phyloP scores from a whole-genome alignment of 2,888 invertebrate genomes.

The Belgica antarctica region DNA sequence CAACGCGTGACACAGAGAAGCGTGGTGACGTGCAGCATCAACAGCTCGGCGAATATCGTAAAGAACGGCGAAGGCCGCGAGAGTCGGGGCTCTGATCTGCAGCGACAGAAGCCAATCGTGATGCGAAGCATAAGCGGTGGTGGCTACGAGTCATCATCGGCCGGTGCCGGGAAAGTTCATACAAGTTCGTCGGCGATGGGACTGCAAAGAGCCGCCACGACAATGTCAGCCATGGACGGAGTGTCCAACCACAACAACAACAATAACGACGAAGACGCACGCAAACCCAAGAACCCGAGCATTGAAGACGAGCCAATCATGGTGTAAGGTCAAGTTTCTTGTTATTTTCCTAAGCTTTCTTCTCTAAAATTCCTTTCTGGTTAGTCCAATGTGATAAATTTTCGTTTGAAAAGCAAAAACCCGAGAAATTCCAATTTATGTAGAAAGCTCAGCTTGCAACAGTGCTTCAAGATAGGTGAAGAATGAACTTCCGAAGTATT shows the following conservation, averaged over 20 bases:
- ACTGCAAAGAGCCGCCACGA: slow-evolving; percentile 45
- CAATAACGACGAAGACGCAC: slow-evolving; percentile 46
- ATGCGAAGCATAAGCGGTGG: slow-evolving; percentile 49
- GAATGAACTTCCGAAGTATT: slow-evolving; percentile 26
- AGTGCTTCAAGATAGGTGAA: background rate
- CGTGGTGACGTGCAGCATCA: slow-evolving; percentile 43
- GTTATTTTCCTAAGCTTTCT: background rate
- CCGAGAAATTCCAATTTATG: slow-evolving; percentile 9
- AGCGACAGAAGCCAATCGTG: slow-evolving; percentile 47
- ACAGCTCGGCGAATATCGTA: slow-evolving; percentile 30
- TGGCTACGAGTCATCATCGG: slow-evolving; percentile 45
- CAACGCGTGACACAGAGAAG: slow-evolving; percentile 44
- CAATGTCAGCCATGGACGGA: slow-evolving; percentile 45
- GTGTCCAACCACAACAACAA: slow-evolving; percentile 46
- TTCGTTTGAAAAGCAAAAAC: background rate
- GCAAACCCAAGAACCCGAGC: slow-evolving; percentile 47
- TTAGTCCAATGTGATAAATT: slow-evolving; percentile 22
- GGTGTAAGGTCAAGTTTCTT: slow-evolving; percentile 46
- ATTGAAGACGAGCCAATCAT: slow-evolving; percentile 50
- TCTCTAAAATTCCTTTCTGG: slow-evolving; percentile 15
- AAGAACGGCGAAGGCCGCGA: slow-evolving; percentile 37
- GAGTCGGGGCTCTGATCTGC: slow-evolving; percentile 35
- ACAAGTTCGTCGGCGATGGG: slow-evolving; percentile 42
- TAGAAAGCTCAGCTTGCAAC: background rate
- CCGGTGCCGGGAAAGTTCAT: slow-evolving; percentile 31